Percentiles rank a stretch among this genome's conserved stretches.
phyloP scores from a whole-genome alignment of 2,888 invertebrate species.

The Malthinus seriepunctatus region DNA sequence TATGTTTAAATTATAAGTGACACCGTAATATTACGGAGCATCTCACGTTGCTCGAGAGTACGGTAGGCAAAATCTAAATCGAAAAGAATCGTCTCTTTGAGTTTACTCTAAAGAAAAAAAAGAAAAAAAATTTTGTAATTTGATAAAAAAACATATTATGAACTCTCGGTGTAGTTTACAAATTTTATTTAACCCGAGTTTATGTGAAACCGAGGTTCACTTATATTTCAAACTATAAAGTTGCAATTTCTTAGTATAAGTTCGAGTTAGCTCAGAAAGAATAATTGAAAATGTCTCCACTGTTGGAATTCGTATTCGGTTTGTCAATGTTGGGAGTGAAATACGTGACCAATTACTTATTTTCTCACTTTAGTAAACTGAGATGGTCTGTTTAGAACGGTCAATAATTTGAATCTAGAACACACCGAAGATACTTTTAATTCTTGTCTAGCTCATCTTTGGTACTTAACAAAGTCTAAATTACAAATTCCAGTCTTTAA shows the following conservation, averaged over 20 bases:
- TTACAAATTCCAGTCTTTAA: neutral
- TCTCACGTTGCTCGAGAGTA: conserved; percentile 11
- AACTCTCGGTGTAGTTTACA: too few species aligned
- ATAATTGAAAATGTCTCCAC: conserved; percentile 8
- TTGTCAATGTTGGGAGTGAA: conserved; percentile 7
- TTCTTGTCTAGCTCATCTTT: conserved; percentile 4
- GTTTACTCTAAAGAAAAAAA: neutral
- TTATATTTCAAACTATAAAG: neutral
- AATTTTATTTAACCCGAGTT: too few species aligned
- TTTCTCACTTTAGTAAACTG: conserved; percentile 6
- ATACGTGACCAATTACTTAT: conserved; percentile 8
- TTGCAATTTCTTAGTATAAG: conserved; percentile 4
- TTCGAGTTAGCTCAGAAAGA: conserved; percentile 4
- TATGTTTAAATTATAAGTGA: conserved; percentile 22
- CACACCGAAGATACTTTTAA: neutral
- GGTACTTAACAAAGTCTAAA: neutral
- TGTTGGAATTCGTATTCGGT: conserved; percentile 7
- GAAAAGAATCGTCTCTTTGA: conserved; percentile 6
- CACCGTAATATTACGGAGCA: conserved; percentile 16
- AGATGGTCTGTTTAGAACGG: conserved; percentile 6
- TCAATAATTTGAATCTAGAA: conserved; percentile 7
- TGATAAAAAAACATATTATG: too few species aligned
- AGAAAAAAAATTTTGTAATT: too few species aligned
- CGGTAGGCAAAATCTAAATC: conserved; percentile 8
- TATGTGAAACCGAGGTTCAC: too few species aligned